Evolutionary conservation across 2,113 vertebrate species (phyloP), one percentile per base, ranked within the genome.

Genomic region (Phalacrocorax aristotelis): DNA sequence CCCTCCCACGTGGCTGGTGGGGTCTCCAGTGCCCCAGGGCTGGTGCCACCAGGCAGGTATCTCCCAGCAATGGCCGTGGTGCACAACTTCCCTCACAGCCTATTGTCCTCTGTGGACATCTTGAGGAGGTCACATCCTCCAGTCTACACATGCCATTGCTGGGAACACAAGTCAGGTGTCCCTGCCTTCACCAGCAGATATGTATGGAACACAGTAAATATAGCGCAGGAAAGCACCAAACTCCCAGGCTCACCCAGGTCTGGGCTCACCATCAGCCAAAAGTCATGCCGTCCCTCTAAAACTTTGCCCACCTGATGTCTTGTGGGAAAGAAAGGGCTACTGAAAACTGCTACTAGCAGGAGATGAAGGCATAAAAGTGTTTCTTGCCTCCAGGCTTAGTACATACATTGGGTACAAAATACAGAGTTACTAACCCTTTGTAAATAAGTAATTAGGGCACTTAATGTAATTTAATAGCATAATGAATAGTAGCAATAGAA

Each of bases 361-460:
- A 80, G 36, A 38, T 0, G 0, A 77, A 69, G 42, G 30, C 15
- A 42, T 74, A 34, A 27, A 90, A 87, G 30, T 40, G 21, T 78
- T 87, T 52, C 61, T 49, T 9, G 3, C 61, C 62, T 90, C 62
- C 29, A 29, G 71, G 62, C 83, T 90, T 29, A 22, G 42, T 58
- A 62, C 70, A 34, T 83, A 90, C 30, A 9, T 80, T 2, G 10
- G 74, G 69, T 90, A 87, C 51, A 46, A 89, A 93, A 83, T 96
- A 83, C 81, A 79, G 82, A 26, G 30, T 95, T 94, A 96, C 91
- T 80, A 95, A 90, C 69, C 76, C 80, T 88, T 95, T 94, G 91
- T 94, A 97, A 98, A 97, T 96, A 97, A 97, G 90, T 95, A 82
- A 94, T 96, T 96, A 97, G 95, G 91, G 85, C 93, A 93, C 72